Evolutionary conservation across 2,113 vertebrate genomes (phyloP), one percentile per base, ranked within the genome.

Genomic region (Vireo altiloquus): DNA sequence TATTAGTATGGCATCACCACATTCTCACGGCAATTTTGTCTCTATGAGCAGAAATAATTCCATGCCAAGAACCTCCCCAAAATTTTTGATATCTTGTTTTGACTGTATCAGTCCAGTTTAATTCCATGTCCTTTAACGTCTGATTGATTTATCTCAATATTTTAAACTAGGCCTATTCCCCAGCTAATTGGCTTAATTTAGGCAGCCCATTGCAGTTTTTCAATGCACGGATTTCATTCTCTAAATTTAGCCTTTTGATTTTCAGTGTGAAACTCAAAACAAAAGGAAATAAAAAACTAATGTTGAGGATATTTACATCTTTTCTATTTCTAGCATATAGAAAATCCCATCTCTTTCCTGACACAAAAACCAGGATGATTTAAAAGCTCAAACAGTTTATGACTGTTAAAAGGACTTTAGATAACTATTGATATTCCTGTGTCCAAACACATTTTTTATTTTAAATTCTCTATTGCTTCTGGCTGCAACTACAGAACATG

Each of bases 21-120:
- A 49, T 72, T 63, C 82, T 88, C 37, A 10, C 22, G 71, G 31
- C 11, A 56, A 68, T 69, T 92, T 60, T 82, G 28, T 5, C 19
- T 90, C 13, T 65, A 37, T 39, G 24, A 85, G 4, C 17, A 79
- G 78, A 50, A 79, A 17, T 7, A 85, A 68, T 22, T 68, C 17
- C 13, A 50, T 64, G 33, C 7, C 15, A 80, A 80, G 31, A 49
- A 7, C 0, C 0, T 16, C 10, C 1, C 1, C 0, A 15, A 65
- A 87, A n/a, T 39, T 2, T 20, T 82, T 68, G 27, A 49, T 72
- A 86, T 33, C 21, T 65, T 88, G 13, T 68, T 95, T 80, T 82
- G 66, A 9, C 63, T 56, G 3, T 64, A 57, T 69, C 24, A 46
- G 35, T 89, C 19, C 18, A 35, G 16, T 63, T 92, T 19, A 68